A percentile compares a stretch with the other conserved stretches of the same genome.
These are phyloP conservation scores for Nasonia longicornis DNA, from an alignment of 1,140 invertebrate genomes.

Conservation along the genomic window DNA sequence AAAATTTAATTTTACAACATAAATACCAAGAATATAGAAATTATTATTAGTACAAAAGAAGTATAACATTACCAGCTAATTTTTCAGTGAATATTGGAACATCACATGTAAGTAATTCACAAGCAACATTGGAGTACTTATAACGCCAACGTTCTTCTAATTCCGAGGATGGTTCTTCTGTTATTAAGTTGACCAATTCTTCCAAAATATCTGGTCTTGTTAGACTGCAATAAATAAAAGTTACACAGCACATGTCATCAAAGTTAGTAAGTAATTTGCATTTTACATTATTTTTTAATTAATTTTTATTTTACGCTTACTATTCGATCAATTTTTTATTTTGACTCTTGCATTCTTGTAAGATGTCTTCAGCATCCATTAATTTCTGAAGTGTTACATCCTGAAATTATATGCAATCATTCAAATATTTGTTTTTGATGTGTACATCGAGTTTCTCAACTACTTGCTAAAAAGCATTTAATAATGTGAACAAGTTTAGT, in stretches of 20 bases:
- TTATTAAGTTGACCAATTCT: constrained; percentile 88
- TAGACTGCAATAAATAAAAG: constrained; percentile 75
- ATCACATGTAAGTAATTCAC: constrained; percentile 93
- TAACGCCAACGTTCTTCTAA: constrained; percentile 84
- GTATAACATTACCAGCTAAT: constrained; percentile 72
- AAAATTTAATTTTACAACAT: constrained; percentile 7
- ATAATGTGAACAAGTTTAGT: constrained; percentile 23
- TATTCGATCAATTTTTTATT: constrained; percentile 93
- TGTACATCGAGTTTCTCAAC: background rate
- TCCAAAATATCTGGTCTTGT: constrained; percentile 85
- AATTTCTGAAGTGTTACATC: constrained; percentile 91
- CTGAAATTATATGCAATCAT: constrained; percentile 67
- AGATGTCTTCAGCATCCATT: constrained; percentile 93
- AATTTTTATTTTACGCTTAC: constrained; percentile 74
- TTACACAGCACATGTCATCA: background rate
- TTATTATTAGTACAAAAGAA: background rate
- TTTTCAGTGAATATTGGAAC: constrained; percentile 87
- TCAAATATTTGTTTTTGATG: background rate
- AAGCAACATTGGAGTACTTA: constrained; percentile 92
- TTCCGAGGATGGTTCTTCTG: constrained; percentile 84
- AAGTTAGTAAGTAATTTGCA: background rate
- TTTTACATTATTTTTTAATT: background rate
- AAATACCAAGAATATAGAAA: background rate
- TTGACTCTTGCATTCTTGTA: constrained; percentile 94
- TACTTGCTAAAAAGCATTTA: background rate